A percentile compares a stretch with the other conserved stretches of the same genome.
Evolutionary conservation across 2,888 invertebrate species (phyloP).

Genomic region (Brachypterus glaber): DNA sequence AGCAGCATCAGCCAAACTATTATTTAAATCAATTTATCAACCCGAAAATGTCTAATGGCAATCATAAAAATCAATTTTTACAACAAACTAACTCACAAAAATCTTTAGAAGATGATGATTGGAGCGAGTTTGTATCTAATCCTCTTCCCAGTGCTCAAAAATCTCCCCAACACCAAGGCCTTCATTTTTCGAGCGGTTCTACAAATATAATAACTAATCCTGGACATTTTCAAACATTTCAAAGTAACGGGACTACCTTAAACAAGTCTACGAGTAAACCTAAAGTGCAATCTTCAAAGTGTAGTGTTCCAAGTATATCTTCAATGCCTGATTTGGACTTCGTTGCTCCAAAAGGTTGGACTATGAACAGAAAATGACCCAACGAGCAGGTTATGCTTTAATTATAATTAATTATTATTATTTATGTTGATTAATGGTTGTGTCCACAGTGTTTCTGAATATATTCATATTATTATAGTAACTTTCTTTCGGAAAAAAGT

Average conservation of each 20-base stretch:
- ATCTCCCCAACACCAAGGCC: conserved; percentile 18
- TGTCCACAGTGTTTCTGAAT: too few relatives aligned
- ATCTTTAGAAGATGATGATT: conserved; percentile 42
- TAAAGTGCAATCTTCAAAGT: too few relatives aligned
- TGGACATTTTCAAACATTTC: conserved; percentile 27
- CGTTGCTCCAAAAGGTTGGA: conserved; percentile 41
- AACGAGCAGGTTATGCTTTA: conserved; percentile 39
- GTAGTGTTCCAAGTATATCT: conserved; percentile 40
- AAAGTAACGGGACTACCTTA: too few relatives aligned
- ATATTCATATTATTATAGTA: too few relatives aligned
- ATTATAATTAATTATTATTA: conserved; percentile 6
- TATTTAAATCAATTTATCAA: too few relatives aligned
- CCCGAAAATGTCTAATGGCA: too few relatives aligned
- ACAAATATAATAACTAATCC: conserved; percentile 36
- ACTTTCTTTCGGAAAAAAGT: too few relatives aligned
- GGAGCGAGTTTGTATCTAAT: conserved; percentile 50
- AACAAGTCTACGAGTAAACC: too few relatives aligned
- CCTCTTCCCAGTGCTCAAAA: too few relatives aligned
- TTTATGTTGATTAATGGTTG: not conserved
- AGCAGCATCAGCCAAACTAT: too few relatives aligned
- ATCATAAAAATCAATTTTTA: too few relatives aligned
- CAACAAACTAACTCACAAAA: conserved; percentile 7
- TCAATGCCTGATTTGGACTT: conserved; percentile 48
- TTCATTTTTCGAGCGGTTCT: conserved; percentile 12
- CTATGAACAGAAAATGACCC: conserved; percentile 38